Conservation (phyloP, 2,113 vertebrate genomes). For the Leptobrachium leishanense region DNA sequence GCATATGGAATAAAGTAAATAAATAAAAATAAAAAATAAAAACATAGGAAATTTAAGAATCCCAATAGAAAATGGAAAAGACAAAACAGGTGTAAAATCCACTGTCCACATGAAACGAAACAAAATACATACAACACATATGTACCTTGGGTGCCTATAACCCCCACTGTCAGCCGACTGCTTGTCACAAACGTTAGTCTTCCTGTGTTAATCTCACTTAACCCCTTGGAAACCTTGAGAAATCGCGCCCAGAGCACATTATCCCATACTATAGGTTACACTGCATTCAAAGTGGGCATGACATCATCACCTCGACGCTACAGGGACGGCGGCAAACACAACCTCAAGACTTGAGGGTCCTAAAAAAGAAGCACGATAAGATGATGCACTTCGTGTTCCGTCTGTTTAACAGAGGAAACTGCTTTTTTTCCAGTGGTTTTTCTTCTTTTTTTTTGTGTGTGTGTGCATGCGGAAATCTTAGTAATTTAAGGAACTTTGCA, state of each 20-base stretch:
- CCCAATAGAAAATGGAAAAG: neutral
- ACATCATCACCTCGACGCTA: slow-evolving; percentile 23
- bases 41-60: neutral
- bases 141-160: slow-evolving; percentile 23
- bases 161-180: slow-evolving; percentile 19
- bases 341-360: neutral
- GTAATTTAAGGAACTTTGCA: too few species aligned
- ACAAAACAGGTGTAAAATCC: neutral
- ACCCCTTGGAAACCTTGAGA: slow-evolving; percentile 24
- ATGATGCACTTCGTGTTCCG: neutral
- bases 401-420: neutral
- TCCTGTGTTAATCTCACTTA: slow-evolving; percentile 44
- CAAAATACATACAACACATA: neutral
- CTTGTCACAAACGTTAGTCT: slow-evolving; percentile 20
- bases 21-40: neutral
- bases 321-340: neutral
- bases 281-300: slow-evolving; percentile 18
- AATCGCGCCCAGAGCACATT: neutral
- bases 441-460: too few species aligned
- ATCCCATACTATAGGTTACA: slow-evolving; percentile 23
- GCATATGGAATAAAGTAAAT: neutral
- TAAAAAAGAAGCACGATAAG: neutral
- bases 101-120: neutral
- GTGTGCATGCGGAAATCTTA: too few species aligned
- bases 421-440: neutral